Percentiles rank a stretch among this genome's conserved stretches.
Conservation (phyloP, 2,797 vertebrate species). For the Trichosurus vulpecula region DNA sequence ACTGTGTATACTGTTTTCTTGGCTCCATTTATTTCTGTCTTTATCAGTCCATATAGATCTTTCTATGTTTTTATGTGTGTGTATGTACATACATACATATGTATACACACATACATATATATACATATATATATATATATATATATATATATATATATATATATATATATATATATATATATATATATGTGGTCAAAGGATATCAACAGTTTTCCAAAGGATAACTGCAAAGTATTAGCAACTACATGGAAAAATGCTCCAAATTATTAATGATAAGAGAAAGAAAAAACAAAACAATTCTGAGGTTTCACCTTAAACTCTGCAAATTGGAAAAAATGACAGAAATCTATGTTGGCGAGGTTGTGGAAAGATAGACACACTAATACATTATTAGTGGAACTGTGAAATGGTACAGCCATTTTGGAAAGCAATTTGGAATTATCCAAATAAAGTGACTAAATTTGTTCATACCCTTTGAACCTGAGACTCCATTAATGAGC, state of each 20-base stretch:
- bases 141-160: too few relatives aligned
- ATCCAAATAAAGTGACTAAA: background rate
- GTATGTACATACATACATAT: too few relatives aligned
- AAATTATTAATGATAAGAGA: background rate
- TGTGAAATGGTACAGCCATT: background rate
- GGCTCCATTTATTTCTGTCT: background rate
- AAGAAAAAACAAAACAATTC: background rate
- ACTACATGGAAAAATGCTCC: background rate
- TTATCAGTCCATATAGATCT: background rate
- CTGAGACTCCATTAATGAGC: background rate
- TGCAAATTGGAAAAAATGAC: background rate
- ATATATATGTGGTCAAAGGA: background rate
- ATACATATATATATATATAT: too few relatives aligned
- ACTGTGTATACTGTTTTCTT: background rate
- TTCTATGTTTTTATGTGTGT: background rate
- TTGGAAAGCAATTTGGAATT: background rate
- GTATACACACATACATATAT: too few relatives aligned
- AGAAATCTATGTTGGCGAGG: background rate
- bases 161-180: background rate
- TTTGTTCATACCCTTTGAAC: background rate
- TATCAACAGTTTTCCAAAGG: background rate
- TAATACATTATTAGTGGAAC: background rate
- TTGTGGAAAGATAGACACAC: background rate
- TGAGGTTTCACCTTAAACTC: background rate
- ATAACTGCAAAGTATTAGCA: background rate